Base-by-base conservation (phyloP, 35 echinoderm and acorn worm species). In the Heliocidaris tuberculata region DNA sequence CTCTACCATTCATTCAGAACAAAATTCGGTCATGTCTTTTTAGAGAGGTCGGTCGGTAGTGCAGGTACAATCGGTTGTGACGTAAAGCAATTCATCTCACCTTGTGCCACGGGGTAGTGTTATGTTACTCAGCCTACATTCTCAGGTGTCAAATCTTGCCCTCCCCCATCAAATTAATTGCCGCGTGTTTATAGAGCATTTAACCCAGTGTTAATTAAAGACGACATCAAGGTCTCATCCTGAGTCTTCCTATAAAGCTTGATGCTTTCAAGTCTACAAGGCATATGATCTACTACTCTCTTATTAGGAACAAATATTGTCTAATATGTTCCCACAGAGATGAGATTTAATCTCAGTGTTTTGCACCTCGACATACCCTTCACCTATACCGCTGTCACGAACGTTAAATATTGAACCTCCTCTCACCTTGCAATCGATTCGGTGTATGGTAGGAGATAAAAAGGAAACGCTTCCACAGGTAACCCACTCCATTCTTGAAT, bases 351-450 rank as follows among this genome's bases (percentile, higher is more conserved):
- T 78, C 21, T 78, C 27, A 6, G 65, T 78, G 65, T 78, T 78
- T 78, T 78, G 21, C 31, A 89, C 47, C 87, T 13, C 87, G 87
- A 89, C 87, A 27, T 89, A 48, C 47, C 24, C 31, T 48, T 89
- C 87, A 89, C 47, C 21, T 31, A 47, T n/a, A 13, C 87, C 32
- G 47, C 31, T 89, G 87, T 89, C 87, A 89, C 87, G 87, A 48
- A 89, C 87, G 87, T 89, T 89, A 89, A 89, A 89, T 89, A 89
- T 89, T 89, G 87, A 89, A 32, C 87, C 47, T 35, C 17, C 87
- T 89, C 87, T 89, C 87, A 89, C 87, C 87, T 89, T 89, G 87
- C 87, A 24, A 89, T 89, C 87, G 47, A 89, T 78, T 78, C 65
- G 65, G 27, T 78, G 65, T 24, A 78, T n/a, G 65, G 21, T 78